These are phyloP conservation scores for Rhimphoctona megacephalus DNA, from an alignment of 2,888 invertebrate genomes.

Conservation along the genomic window DNA sequence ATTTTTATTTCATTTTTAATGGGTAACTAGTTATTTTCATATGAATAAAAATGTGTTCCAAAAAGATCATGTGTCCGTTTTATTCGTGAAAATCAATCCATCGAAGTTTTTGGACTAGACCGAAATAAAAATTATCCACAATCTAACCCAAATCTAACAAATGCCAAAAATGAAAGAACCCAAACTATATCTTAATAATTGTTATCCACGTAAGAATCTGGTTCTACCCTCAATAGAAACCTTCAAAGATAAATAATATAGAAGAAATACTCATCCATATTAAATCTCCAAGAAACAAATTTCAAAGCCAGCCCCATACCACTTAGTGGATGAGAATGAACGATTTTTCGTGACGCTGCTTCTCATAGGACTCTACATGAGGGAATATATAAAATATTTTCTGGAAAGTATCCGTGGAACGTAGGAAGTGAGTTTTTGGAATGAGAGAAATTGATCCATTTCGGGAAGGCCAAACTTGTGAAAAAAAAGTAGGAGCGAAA, in stretches of 20 bases:
- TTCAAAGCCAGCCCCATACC: background rate
- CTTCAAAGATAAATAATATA: background rate
- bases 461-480: background rate
- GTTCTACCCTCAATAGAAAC: background rate
- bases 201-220: too few relatives aligned
- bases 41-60: background rate
- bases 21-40: background rate
- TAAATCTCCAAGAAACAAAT: background rate
- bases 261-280: background rate
- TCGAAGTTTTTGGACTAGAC: background rate
- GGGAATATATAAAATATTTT: background rate
- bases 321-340: background rate
- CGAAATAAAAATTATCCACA: background rate
- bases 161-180: background rate
- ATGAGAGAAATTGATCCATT: background rate
- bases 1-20: background rate
- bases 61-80: background rate
- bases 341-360: background rate
- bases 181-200: too few relatives aligned
- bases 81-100: background rate
- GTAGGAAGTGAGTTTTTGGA: background rate
- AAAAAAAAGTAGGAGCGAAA: conserved; percentile 24
- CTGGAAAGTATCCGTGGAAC: background rate
- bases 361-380: background rate
- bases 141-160: background rate